phyloP scores from a whole-genome alignment of 1,140 invertebrate species.

The Euglossa dilemma region DNA sequence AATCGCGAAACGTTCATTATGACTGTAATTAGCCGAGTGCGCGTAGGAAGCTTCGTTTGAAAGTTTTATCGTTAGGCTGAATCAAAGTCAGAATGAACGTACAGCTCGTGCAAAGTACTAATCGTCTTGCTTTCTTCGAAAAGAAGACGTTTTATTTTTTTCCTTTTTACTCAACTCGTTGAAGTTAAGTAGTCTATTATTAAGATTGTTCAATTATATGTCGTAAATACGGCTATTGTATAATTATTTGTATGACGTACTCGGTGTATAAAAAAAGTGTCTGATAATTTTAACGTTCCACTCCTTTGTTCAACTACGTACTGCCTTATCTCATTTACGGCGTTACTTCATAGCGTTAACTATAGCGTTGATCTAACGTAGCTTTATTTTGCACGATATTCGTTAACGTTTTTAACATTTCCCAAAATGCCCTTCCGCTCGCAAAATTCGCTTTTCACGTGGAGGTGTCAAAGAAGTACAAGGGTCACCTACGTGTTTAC shows the following conservation, averaged over 20 bases:
- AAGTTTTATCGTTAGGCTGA: no score
- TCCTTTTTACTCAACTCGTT: background rate
- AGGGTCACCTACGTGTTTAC: background rate
- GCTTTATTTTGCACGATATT: background rate
- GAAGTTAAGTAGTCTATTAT: background rate
- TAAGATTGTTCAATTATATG: background rate
- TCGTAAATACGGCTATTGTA: background rate
- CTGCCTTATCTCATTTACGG: no score
- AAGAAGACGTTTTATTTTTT: background rate
- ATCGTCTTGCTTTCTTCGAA: no score
- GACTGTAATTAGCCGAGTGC: background rate
- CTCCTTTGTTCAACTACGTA: no score
- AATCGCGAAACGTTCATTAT: background rate
- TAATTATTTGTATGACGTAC: background rate
- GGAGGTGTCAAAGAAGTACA: background rate
- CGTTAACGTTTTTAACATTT: background rate
- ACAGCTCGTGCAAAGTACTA: no score
- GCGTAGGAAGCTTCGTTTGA: no score
- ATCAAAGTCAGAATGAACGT: no score
- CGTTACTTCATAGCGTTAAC: no score
- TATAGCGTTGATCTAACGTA: background rate
- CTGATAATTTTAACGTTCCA: background rate
- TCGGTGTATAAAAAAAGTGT: background rate
- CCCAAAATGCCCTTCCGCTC: background rate
- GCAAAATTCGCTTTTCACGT: background rate